Base-by-base conservation (phyloP, 2,797 vertebrate species). In the Hipposideros larvatus region DNA sequence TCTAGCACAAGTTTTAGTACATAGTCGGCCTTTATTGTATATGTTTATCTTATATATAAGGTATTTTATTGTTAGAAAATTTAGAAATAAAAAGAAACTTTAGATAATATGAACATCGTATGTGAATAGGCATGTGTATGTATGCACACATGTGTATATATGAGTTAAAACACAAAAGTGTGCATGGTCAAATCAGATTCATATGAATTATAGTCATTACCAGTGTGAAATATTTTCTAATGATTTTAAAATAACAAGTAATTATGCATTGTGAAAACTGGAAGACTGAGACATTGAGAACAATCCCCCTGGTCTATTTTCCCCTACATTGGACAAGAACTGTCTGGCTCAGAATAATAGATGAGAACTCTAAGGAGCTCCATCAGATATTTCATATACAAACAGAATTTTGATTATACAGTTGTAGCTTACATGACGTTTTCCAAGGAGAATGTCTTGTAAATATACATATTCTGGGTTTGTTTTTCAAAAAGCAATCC, bases 401-500 rank as follows among this genome's bases (percentile, higher is more conserved):
- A 31, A 84, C 28, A 79, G 16, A 71, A n/a, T 8, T 91, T 75
- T 84, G 41, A 15, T 43, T 68, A 10, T 66, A 10, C 61, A 41
- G 5, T 21, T 65, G 28, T 74, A 37, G 2, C n/a, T 79, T 61
- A 43, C 5, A 46, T 83, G 63, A 80, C 18, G 75, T 84, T 88
- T 87, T 31, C 79, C 18, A 68, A 87, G 26, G 24, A 77, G 34
- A 51, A 16, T 22, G 5, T 11, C 37, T 88, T 13, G 57, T 63
- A 91, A 84, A 90, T 43, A n/a, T 9, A 48, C n/a, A 70, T 19
- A 79, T 70, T 51, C 26, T 68, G 71, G 10, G 24, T 80, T 77
- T 93, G 51, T 80, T 86, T 95, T 75, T 34, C 46, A 68, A 74
- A 90, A 84, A 91, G 34, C 66, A 79, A 75, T 66, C 31, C 34